Evolutionary conservation across 1,140 invertebrate species (phyloP), one percentile per base, ranked within the genome.

Genomic region (Drosophila rufa): DNA sequence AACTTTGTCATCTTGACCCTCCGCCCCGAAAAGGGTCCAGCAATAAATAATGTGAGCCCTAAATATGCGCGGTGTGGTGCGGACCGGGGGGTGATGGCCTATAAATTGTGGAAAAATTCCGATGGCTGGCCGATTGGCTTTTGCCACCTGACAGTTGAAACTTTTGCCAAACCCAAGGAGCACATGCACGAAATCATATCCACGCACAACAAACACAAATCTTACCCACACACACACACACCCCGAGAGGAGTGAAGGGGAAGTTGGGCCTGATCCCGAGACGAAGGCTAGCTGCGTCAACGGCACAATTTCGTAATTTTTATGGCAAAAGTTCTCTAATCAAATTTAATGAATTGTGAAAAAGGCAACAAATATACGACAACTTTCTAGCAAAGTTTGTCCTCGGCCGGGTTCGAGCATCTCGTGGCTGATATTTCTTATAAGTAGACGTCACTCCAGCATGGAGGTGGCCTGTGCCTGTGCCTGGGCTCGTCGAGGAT

Each of bases 281-380:
- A 80, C 80, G 74, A 82, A 51, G 38, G 76, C 68, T 65, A 90
- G 86, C 85, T 59, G 68, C 85, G 89, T 90, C 85, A 90, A 90
- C 85, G 79, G 85, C 85, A 90, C 85, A 90, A 90, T 90, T 90
- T 90, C 85, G 85, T 90, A 90, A 90, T 90, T 90, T 90, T 90
- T 90, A 90, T 90, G 85, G 85, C 81, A 85, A 90, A 90, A 90
- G 85, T 90, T 90, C 85, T 90, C 85, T 90, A 90, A 90, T 90
- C 85, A 90, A 90, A 90, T 90, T 90, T 90, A 90, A 90, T 90
- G 85, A 90, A 90, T 90, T 90, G 85, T 90, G 85, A 90, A 90
- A 90, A 90, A 90, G 85, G 85, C 85, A 90, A 90, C 85, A 90
- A 90, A 90, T 90, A 90, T 80, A 90, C 82, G 85, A 90, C 85